phyloP scores from a whole-genome alignment of 2,113 vertebrate genomes.

The Gadus chalcogrammus region DNA sequence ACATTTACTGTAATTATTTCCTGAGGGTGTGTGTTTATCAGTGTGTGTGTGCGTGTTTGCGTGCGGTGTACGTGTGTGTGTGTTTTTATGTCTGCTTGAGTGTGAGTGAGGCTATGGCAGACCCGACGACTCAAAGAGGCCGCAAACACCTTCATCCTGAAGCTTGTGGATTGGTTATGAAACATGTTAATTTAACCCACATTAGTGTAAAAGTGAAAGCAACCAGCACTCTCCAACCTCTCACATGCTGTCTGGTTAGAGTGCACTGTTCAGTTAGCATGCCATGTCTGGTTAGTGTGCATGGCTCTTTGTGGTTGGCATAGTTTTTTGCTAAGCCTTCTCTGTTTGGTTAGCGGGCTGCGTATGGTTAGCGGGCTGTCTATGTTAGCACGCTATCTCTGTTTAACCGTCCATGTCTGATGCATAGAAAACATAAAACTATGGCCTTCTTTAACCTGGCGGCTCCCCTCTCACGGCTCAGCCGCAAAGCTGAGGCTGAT shows the following conservation, averaged over 20 bases:
- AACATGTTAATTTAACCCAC: slow-evolving; percentile 20
- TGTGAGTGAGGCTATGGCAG: not conserved
- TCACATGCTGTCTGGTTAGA: too few species aligned
- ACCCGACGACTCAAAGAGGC: slow-evolving; percentile 3
- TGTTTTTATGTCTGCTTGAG: too few species aligned
- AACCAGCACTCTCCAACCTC: not conserved
- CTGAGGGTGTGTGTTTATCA: slow-evolving; percentile 27
- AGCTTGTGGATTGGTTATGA: not conserved
- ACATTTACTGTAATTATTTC: slow-evolving; percentile 58
- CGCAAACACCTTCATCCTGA: not conserved
- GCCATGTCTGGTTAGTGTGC: too few species aligned
- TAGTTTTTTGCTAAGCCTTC: too few species aligned
- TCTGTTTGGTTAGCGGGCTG: too few species aligned
- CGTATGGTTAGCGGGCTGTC: too few species aligned
- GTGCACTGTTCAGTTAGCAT: too few species aligned
- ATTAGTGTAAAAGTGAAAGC: not conserved
- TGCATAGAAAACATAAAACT: not conserved
- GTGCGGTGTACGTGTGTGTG: too few species aligned
- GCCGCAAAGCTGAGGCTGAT: not conserved
- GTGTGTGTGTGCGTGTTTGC: not conserved
- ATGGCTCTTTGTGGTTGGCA: too few species aligned
- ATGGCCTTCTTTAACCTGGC: not conserved
- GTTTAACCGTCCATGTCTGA: not conserved
- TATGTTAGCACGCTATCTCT: not conserved
- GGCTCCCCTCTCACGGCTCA: slow-evolving; percentile 1